Conservation (phyloP, 1,140 invertebrate genomes). For the Calliopsis andreniformis region DNA sequence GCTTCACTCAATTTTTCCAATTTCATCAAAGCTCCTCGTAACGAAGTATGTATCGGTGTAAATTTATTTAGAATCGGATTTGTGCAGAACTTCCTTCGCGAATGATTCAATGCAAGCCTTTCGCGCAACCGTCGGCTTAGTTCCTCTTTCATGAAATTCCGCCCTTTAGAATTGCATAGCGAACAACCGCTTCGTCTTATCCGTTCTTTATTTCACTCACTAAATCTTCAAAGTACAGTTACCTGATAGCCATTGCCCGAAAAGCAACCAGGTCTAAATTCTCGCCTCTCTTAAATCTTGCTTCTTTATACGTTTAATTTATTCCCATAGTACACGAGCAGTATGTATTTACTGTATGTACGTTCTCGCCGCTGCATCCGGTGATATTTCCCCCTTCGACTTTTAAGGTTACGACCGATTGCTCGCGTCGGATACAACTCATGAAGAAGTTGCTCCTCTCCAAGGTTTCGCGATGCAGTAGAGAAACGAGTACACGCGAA, state of each 20-base stretch:
- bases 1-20: background rate
- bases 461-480: background rate
- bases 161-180: background rate
- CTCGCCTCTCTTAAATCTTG: constrained; percentile 24
- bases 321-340: constrained; percentile 26
- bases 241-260: constrained; percentile 4
- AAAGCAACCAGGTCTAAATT: constrained; percentile 26
- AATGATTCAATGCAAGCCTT: background rate
- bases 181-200: background rate
- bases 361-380: background rate
- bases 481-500: background rate
- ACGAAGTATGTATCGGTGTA: background rate
- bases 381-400: background rate
- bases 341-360: background rate
- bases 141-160: background rate
- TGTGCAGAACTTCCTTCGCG: background rate
- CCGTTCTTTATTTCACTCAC: constrained; percentile 23
- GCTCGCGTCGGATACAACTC: constrained; percentile 1
- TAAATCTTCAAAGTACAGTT: constrained; percentile 33
- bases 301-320: constrained; percentile 38
- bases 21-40: constrained; percentile 2
- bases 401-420: constrained; percentile 20
- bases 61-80: background rate
- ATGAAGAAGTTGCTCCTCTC: constrained; percentile 1
- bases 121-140: background rate